phyloP scores from a whole-genome alignment of 2,888 invertebrate species.

The Oligia fasciuncula region DNA sequence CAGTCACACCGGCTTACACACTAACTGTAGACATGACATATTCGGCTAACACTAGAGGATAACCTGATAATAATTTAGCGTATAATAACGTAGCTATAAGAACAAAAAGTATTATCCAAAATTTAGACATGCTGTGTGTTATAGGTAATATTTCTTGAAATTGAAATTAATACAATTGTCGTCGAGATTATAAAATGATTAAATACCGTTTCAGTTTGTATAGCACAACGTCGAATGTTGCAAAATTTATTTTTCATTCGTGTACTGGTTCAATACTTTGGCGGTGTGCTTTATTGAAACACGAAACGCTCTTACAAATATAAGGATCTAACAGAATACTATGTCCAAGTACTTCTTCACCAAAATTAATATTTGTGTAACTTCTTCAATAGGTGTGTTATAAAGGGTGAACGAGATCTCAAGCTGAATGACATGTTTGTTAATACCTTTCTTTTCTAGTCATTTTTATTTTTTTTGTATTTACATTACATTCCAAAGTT shows the following conservation, averaged over 20 bases:
- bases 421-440: conserved; percentile 75
- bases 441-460: conserved; percentile 84
- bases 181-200: conserved; percentile 72
- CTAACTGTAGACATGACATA: conserved; percentile 78
- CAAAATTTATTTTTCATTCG: conserved; percentile 68
- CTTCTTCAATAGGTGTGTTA: conserved; percentile 67
- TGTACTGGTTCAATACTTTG: conserved; percentile 66
- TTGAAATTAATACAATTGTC: conserved; percentile 78
- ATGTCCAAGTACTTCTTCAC: conserved; percentile 69
- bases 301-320: conserved; percentile 59
- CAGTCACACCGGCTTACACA: conserved; percentile 81
- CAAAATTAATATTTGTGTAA: conserved; percentile 68
- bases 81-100: conserved; percentile 85
- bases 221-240: conserved; percentile 71
- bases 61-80: conserved; percentile 88
- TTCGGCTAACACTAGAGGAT: conserved; percentile 83
- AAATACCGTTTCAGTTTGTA: conserved; percentile 67
- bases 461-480: conserved; percentile 83
- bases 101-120: conserved; percentile 89
- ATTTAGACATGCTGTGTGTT: conserved; percentile 88
- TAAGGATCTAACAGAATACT: conserved; percentile 67
- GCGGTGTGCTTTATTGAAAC: conserved; percentile 71
- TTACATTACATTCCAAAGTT: conserved; percentile 87
- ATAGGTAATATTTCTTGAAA: conserved; percentile 80
- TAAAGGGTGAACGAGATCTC: conserved; percentile 81